A percentile compares a stretch with the other conserved stretches of the same genome.
Evolutionary conservation across 2,888 invertebrate genomes (phyloP).

Genomic region (Caenorhabditis sinica): DNA sequence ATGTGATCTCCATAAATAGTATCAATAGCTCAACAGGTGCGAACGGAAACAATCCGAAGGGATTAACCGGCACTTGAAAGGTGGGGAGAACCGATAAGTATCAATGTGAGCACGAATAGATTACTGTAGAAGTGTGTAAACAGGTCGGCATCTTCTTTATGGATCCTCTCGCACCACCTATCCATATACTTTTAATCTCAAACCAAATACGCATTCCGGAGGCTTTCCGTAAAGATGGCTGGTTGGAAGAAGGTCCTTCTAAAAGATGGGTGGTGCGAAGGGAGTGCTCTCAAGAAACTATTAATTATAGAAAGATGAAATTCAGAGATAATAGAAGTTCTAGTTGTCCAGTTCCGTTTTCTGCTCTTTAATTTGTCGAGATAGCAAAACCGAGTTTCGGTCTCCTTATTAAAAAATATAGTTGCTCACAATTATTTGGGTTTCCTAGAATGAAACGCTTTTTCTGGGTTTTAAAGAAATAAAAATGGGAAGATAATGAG

Average conservation of each 20-base stretch:
- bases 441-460: no score
- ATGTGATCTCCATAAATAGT: no score
- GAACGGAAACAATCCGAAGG: constrained; percentile 11
- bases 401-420: no score
- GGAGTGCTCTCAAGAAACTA: not conserved
- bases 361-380: not conserved
- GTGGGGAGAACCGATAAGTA: constrained; percentile 37
- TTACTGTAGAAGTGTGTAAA: constrained; percentile 64
- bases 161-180: constrained; percentile 21
- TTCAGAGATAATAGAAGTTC: not conserved
- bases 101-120: constrained; percentile 40
- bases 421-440: no score
- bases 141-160: constrained; percentile 45
- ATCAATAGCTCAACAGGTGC: constrained; percentile 18
- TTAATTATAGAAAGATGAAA: not conserved
- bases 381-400: no score
- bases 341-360: constrained; percentile 3
- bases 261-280: constrained; percentile 5
- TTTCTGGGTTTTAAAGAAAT: no score
- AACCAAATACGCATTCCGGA: constrained; percentile 33
- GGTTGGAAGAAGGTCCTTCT: constrained; percentile 1
- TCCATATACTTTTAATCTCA: constrained; percentile 25
- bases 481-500: no score
- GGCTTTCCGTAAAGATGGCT: constrained; percentile 24
- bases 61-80: constrained; percentile 38